Evolutionary conservation across 2,888 invertebrate species (phyloP).

Genomic region (Meloe dianella): DNA sequence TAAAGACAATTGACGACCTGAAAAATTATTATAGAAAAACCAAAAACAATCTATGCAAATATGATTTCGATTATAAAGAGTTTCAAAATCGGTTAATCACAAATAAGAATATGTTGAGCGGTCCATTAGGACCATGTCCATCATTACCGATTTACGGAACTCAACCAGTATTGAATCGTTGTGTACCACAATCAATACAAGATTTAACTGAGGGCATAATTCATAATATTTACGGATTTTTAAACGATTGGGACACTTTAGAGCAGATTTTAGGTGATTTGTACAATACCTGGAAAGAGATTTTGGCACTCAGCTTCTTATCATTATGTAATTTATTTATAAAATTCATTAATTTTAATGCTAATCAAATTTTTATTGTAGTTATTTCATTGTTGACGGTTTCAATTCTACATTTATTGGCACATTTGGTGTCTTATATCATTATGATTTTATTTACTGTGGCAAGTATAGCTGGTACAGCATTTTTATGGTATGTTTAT

Average conservation of each 20-base stretch:
- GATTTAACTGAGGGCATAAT: slow-evolving; percentile 70
- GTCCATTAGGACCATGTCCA: slow-evolving; percentile 78
- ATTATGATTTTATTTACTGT: slow-evolving; percentile 82
- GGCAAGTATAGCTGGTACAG: slow-evolving; percentile 78
- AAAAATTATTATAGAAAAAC: slow-evolving; percentile 74
- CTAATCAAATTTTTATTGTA: slow-evolving; percentile 58
- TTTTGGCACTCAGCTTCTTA: slow-evolving; percentile 79
- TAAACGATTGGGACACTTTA: slow-evolving; percentile 88
- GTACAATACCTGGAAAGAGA: slow-evolving; percentile 86
- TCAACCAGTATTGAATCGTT: slow-evolving; percentile 81
- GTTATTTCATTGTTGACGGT: slow-evolving; percentile 85
- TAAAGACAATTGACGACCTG: slow-evolving; percentile 71
- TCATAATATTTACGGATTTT: slow-evolving; percentile 76
- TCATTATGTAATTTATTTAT: slow-evolving; percentile 72
- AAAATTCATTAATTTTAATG: slow-evolving; percentile 16
- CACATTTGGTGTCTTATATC: slow-evolving; percentile 84
- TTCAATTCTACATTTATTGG: slow-evolving; percentile 81
- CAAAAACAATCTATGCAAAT: slow-evolving; percentile 79
- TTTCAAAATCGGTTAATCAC: slow-evolving; percentile 51
- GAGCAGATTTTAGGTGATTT: slow-evolving; percentile 89
- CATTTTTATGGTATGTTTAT: slow-evolving; percentile 88
- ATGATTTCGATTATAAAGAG: slow-evolving; percentile 68
- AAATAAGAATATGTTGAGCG: slow-evolving; percentile 50
- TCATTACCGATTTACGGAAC: slow-evolving; percentile 78
- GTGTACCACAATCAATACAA: slow-evolving; percentile 78